Percentiles rank a stretch among this genome's conserved stretches.
phyloP scores from a whole-genome alignment of 2,888 invertebrate genomes.

The Sericinus montela region DNA sequence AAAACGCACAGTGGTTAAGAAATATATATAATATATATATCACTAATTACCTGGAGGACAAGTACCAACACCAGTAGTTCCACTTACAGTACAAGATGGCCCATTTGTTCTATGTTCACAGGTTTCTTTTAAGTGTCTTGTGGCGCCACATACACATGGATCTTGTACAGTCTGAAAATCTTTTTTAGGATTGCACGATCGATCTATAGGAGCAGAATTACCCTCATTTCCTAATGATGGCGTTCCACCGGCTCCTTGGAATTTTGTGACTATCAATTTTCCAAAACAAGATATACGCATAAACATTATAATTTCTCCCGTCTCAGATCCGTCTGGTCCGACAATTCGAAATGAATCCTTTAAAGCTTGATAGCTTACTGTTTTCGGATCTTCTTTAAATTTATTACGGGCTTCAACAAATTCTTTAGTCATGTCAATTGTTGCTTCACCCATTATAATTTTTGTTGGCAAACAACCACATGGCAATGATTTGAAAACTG shows the following conservation, averaged over 20 bases:
- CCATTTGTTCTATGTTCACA: constrained; percentile 11
- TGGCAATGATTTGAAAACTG: constrained; percentile 80
- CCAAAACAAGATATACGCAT: constrained; percentile 83
- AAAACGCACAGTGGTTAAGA: not conserved
- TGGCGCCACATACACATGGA: constrained; percentile 60
- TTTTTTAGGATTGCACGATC: constrained; percentile 54
- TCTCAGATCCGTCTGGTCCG: constrained; percentile 65
- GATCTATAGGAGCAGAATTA: constrained; percentile 42
- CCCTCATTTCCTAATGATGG: constrained; percentile 38
- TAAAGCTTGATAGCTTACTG: constrained; percentile 75
- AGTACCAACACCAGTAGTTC: constrained; percentile 31
- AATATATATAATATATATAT: not conserved
- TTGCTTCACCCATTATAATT: constrained; percentile 78
- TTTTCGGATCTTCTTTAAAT: constrained; percentile 63
- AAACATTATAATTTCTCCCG: constrained; percentile 81
- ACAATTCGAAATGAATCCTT: constrained; percentile 80
- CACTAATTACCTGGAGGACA: constrained; percentile 53
- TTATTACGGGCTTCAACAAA: constrained; percentile 78
- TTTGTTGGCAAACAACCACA: constrained; percentile 82
- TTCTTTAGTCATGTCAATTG: constrained; percentile 80
- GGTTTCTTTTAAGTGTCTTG: constrained; percentile 28
- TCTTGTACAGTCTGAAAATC: constrained; percentile 48
- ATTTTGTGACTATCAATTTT: constrained; percentile 82
- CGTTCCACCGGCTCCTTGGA: constrained; percentile 66
- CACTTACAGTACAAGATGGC: constrained; percentile 28